phyloP scores from a whole-genome alignment of 2,797 vertebrate genomes.

The Oreochromis grahami region DNA sequence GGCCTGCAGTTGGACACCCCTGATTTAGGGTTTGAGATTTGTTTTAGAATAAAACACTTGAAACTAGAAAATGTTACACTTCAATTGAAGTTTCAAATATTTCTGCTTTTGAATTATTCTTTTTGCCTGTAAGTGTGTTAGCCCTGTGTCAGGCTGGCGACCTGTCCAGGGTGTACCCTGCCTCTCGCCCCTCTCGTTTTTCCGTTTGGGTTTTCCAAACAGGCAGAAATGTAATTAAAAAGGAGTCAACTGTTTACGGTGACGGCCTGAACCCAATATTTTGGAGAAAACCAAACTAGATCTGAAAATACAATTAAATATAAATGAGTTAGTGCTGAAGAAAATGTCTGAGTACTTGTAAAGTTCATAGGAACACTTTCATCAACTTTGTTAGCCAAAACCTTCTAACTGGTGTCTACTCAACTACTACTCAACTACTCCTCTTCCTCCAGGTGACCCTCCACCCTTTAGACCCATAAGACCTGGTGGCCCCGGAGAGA shows the following conservation, averaged over 20 bases:
- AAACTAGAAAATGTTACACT: background rate
- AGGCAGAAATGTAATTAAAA: background rate
- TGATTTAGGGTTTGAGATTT: background rate
- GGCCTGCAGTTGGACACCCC: background rate
- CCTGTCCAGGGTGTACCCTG: background rate
- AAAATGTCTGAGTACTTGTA: accelerated
- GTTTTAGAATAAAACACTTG: background rate
- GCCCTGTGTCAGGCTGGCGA: background rate
- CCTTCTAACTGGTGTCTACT: background rate
- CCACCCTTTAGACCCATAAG: constrained; percentile 44
- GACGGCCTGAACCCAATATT: background rate
- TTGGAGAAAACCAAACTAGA: background rate
- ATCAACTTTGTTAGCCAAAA: background rate
- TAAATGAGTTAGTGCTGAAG: too few species aligned
- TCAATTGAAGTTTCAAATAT: background rate
- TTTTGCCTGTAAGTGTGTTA: background rate
- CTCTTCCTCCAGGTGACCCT: constrained; percentile 55
- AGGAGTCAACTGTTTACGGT: background rate
- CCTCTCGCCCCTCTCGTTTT: background rate
- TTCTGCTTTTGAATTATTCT: accelerated
- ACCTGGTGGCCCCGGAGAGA: constrained; percentile 56
- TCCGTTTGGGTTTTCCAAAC: background rate
- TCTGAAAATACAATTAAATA: background rate
- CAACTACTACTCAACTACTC: background rate
- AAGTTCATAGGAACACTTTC: background rate